These are phyloP conservation scores for Gallinago undulata DNA, from an alignment of 2,113 vertebrate genomes.

Conservation along the genomic window DNA sequence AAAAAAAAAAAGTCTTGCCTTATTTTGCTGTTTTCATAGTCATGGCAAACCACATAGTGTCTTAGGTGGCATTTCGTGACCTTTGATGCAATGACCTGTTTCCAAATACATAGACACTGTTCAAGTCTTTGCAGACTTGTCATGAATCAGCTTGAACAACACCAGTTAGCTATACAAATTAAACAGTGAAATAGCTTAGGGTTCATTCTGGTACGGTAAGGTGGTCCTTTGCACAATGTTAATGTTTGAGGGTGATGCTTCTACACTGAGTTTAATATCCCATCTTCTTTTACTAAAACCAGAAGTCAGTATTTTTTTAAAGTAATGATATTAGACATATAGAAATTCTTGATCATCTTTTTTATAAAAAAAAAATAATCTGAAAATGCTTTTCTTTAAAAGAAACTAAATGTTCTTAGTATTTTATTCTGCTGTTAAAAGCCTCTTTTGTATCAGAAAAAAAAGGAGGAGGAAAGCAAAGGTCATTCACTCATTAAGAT, in stretches of 20 bases:
- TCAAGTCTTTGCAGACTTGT: neutral
- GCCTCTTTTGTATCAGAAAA: neutral
- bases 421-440: neutral
- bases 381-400: neutral
- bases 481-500: neutral
- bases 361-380: neutral
- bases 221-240: neutral
- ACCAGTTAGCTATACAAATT: neutral
- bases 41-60: neutral
- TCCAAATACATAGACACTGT: neutral
- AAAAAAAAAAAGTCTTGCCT: rapidly evolving
- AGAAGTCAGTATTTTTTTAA: neutral
- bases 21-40: neutral
- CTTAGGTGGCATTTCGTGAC: neutral
- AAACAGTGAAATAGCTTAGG: neutral
- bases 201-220: neutral
- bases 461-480: neutral
- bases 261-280: neutral
- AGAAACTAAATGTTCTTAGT: neutral
- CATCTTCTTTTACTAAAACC: neutral
- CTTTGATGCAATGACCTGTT: neutral
- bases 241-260: neutral
- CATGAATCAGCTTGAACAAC: neutral
- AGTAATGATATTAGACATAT: neutral
- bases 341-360: neutral